Conservation (phyloP, 2,888 invertebrate species). For the Drosophila recens region DNA sequence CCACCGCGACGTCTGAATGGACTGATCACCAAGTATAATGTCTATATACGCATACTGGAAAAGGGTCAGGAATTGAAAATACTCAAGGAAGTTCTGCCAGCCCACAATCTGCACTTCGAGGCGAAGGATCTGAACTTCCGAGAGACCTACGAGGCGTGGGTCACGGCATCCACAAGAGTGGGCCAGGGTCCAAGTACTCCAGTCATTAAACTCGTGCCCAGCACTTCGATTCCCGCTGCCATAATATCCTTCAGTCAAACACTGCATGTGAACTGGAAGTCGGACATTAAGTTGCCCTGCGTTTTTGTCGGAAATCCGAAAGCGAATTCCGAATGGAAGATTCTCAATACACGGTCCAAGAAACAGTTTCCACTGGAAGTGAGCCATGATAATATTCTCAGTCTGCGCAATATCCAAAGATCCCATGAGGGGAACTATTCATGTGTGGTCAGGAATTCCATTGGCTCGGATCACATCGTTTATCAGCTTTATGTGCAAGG, state of each 20-base stretch:
- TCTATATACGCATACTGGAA: conserved; percentile 87
- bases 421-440: conserved; percentile 87
- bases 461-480: conserved; percentile 86
- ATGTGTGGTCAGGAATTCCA: conserved; percentile 86
- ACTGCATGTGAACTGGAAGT: conserved; percentile 86
- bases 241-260: conserved; percentile 87
- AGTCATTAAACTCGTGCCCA: conserved; percentile 86
- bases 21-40: conserved; percentile 87
- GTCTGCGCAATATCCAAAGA: conserved; percentile 86
- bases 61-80: conserved; percentile 87
- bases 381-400: conserved; percentile 86
- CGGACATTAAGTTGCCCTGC: conserved; percentile 86
- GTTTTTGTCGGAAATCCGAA: conserved; percentile 86
- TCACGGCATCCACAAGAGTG: conserved; percentile 88
- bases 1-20: conserved; percentile 89
- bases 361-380: conserved; percentile 84
- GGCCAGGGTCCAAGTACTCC: conserved; percentile 88
- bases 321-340: conserved; percentile 86
- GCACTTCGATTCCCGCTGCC: conserved; percentile 86
- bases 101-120: conserved; percentile 86
- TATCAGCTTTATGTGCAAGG: conserved; percentile 87
- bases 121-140: conserved; percentile 86
- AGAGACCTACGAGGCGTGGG: conserved; percentile 88
- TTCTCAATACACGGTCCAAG: conserved; percentile 84
- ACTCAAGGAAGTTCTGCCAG: conserved; percentile 85